Evolutionary conservation across 2,888 invertebrate species (phyloP), one percentile per base, ranked within the genome.

Genomic region (Synanthedon formicaeformis): DNA sequence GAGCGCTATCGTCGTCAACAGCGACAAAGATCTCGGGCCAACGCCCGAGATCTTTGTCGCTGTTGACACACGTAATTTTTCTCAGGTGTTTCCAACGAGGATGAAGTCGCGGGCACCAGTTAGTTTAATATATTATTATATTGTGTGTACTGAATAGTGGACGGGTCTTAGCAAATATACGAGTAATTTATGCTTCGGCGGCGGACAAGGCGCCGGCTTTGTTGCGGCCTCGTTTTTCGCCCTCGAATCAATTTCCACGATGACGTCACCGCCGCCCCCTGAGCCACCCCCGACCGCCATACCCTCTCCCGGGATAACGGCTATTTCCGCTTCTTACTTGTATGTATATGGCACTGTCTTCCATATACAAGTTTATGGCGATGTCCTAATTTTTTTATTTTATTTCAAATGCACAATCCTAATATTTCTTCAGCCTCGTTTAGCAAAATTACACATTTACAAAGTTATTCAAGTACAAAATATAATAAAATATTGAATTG

Each of bases 231-330:
- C 76, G 75, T 81, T 81, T 81, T 83, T 78, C 79, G 77, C 77
- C 77, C 73, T 71, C 74, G 75, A 83, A 84, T 84, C 83, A 84
- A 84, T 84, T 82, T 80, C 73, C 75, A 77, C 72, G 69, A 72
- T 84, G 81, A 84, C 82, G 82, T 81, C 82, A 80, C 71, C 62
- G 56, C 63, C 62, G 61, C 68, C 57, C 62, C 61, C 64, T 66
- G 65, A 57, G 65, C 59, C 63, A 71, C 58, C 57, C 57, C 60
- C 58, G 62, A 63, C 59, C 63, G 63, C 14, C 50, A 45, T 34
- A 40, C 55, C 62, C 69, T 64, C 68, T 63, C 64, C 57, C 69
- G 70, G 71, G 71, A 80, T 73, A 34, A 73, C 65, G 67, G 71
- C 75, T 72, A 75, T 78, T 80, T 80, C 76, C 75, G 69, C 65